Conservation (phyloP, 2,797 vertebrate genomes). For the Coreius guichenoti region DNA sequence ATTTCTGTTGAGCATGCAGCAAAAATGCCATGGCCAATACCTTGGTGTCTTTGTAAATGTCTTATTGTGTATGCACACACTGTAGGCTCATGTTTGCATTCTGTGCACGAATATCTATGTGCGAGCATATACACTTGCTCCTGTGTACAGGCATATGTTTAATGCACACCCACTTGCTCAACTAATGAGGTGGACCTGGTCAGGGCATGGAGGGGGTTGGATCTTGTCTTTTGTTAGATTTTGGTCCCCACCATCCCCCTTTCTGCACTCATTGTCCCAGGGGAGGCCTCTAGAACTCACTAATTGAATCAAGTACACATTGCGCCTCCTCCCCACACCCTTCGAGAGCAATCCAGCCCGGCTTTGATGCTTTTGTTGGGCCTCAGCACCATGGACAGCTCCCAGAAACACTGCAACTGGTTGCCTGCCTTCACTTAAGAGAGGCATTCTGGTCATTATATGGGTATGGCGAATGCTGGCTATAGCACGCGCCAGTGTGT, state of each 20-base stretch:
- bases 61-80: not conserved
- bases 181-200: slow-evolving; percentile 83
- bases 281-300: slow-evolving; percentile 83
- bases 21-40: not conserved
- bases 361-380: slow-evolving; percentile 77
- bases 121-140: slow-evolving; percentile 45
- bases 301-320: slow-evolving; percentile 94
- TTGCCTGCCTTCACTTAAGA: slow-evolving; percentile 68
- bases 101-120: not conserved
- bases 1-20: not conserved
- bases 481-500: not conserved
- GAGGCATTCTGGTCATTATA: slow-evolving; percentile 53
- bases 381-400: slow-evolving; percentile 76
- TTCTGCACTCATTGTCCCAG: slow-evolving; percentile 75
- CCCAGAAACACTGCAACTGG: slow-evolving; percentile 69
- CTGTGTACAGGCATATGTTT: slow-evolving; percentile 57
- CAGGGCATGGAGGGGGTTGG: slow-evolving; percentile 68
- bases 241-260: slow-evolving; percentile 73
- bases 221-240: slow-evolving; percentile 87
- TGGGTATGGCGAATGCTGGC: not conserved
- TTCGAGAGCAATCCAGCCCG: slow-evolving; percentile 58
- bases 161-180: slow-evolving; percentile 77
- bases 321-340: slow-evolving; percentile 70
- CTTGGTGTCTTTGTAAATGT: not conserved
- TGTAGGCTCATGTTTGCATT: not conserved